Conservation (phyloP, 2,888 invertebrate genomes). For the Lasioglossum marginatum region DNA sequence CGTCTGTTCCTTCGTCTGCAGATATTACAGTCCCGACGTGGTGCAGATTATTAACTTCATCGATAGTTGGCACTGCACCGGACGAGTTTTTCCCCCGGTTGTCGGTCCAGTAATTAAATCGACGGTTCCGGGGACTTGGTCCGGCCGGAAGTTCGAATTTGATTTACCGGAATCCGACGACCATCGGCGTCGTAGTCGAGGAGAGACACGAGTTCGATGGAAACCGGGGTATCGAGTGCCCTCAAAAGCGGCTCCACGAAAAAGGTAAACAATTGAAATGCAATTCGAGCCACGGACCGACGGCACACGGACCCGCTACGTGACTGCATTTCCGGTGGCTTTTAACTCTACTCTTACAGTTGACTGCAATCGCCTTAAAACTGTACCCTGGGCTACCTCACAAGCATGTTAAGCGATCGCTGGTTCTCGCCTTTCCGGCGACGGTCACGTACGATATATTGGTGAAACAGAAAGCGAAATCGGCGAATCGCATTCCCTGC, state of each 20-base stretch:
- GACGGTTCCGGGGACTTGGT: background rate
- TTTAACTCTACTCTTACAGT: constrained; percentile 25
- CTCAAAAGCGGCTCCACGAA: constrained; percentile 34
- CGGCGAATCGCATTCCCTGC: background rate
- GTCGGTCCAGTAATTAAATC: constrained; percentile 35
- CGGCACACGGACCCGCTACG: constrained; percentile 50
- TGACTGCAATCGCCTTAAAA: constrained; percentile 54
- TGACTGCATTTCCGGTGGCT: constrained; percentile 60
- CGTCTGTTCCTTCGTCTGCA: background rate
- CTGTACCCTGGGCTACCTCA: constrained; percentile 14
- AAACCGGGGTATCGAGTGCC: constrained; percentile 23
- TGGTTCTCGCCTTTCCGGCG: constrained; percentile 21
- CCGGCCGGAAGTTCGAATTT: constrained; percentile 19
- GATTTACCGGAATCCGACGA: constrained; percentile 27
- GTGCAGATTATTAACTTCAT: constrained; percentile 27
- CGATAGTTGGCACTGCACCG: constrained; percentile 7
- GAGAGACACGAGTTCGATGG: constrained; percentile 19
- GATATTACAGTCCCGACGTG: background rate
- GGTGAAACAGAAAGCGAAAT: background rate
- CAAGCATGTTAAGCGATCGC: constrained; percentile 9
- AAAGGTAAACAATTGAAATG: constrained; percentile 63
- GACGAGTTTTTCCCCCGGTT: background rate
- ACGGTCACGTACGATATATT: background rate
- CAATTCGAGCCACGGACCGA: constrained; percentile 52
- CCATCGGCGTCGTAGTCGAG: background rate